phyloP scores from a whole-genome alignment of 2,113 vertebrate species.

The Zosterops borbonicus region DNA sequence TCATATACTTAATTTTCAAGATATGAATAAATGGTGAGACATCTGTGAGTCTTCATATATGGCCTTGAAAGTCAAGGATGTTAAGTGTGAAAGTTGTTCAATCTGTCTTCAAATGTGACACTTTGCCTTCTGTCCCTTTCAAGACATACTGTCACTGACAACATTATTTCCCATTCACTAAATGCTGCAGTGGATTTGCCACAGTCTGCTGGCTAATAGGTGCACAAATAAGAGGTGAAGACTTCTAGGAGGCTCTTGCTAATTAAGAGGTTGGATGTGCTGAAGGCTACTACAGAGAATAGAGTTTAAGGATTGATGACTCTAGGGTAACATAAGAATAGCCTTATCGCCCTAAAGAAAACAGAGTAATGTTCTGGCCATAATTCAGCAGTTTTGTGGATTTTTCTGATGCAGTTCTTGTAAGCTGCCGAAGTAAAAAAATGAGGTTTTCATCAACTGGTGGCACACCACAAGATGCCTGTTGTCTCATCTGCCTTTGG shows the following conservation, averaged over 20 bases:
- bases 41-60: background rate
- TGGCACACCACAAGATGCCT: background rate
- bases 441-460: background rate
- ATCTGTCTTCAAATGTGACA: background rate
- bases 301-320: background rate
- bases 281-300: background rate
- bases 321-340: background rate
- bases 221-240: background rate
- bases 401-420: background rate
- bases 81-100: background rate
- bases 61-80: background rate
- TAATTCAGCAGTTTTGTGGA: background rate
- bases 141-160: background rate
- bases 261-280: background rate
- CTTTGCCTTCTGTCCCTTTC: background rate
- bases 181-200: background rate
- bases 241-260: background rate
- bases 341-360: background rate
- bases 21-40: background rate
- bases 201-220: background rate
- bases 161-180: background rate
- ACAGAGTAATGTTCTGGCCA: background rate
- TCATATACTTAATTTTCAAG: background rate
- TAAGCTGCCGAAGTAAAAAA: background rate
- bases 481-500: background rate